Conservation (phyloP, 2,888 invertebrate species). For the Criorhina ranunculi region DNA sequence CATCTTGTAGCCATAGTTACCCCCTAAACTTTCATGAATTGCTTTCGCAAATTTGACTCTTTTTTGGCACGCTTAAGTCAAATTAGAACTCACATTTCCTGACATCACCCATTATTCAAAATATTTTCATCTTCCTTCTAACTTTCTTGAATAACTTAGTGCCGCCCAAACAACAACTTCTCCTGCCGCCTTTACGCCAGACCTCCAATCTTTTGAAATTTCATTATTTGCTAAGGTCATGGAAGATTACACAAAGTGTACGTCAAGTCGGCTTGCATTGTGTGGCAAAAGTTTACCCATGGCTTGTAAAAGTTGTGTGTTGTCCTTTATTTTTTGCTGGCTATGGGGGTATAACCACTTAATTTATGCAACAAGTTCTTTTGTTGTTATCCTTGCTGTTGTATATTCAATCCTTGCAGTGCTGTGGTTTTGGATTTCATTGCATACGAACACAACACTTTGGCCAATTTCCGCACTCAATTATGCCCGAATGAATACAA, state of each 20-base stretch:
- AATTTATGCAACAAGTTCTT: slow-evolving; percentile 68
- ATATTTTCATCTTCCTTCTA: background rate
- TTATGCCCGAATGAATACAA: background rate
- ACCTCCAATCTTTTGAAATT: slow-evolving; percentile 30
- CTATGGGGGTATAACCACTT: slow-evolving; percentile 27
- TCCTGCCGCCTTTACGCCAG: background rate
- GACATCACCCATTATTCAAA: slow-evolving; percentile 3
- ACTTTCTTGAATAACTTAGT: slow-evolving; percentile 7
- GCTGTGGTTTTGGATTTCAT: slow-evolving; percentile 9
- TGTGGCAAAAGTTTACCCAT: slow-evolving; percentile 38
- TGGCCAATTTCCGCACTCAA: slow-evolving; percentile 15
- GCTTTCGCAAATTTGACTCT: too few species aligned
- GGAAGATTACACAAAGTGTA: slow-evolving; percentile 48
- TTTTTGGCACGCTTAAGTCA: background rate
- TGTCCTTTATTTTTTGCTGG: slow-evolving; percentile 19
- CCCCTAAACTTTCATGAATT: too few species aligned
- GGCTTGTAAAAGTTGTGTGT: background rate
- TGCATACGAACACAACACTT: slow-evolving; percentile 8
- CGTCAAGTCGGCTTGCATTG: slow-evolving; percentile 49
- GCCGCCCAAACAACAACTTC: background rate
- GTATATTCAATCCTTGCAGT: background rate
- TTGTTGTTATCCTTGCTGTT: background rate
- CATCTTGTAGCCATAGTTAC: too few species aligned
- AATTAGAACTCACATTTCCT: background rate
- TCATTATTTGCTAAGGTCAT: slow-evolving; percentile 47